Base-by-base conservation (phyloP, 2,888 invertebrate genomes). In the Resseliella maxima region DNA sequence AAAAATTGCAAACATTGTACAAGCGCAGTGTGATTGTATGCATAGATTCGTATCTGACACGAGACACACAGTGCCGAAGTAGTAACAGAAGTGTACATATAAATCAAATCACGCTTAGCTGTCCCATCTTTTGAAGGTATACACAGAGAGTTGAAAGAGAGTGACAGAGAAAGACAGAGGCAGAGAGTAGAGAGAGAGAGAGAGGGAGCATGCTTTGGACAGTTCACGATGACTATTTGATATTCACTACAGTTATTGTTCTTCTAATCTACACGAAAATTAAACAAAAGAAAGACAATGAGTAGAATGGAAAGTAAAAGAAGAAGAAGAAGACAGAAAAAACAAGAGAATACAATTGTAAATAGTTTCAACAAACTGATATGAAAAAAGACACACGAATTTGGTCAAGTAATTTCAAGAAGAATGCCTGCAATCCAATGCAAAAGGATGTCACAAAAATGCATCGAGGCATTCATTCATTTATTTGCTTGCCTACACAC, bases 171-270 rank as follows among this genome's bases (percentile, higher is more conserved):
- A n/a, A n/a, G n/a, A n/a, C n/a, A n/a, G n/a, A n/a, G n/a, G n/a
- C n/a, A n/a, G 2, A 15, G 31, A 35, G 72, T 72, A 72, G 31
- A 72, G 31, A 5, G 72, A 15, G n/a, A 5, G 3, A 8, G 27
- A 31, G 31, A 0, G 24, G 5, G 46, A 59, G 59, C 31, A 72
- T 35, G 72, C 72, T 72, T 15, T 72, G 72, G 72, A 72, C 72
- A 72, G 72, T 72, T 72, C 18, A 59, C 59, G 59, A 59, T 72
- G 72, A 72, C 72, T 72, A 72, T 72, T 72, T 72, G 72, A 72
- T 31, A 31, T 12, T 72, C 72, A 31, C 35, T 72, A 72, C 35
- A 72, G 72, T 18, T 35, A 72, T 31, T 72, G 72, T 35, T 31
- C 18, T 72, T 27, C 72, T 72, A 72, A 59, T 59, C 59, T 59